Base-by-base conservation (phyloP, 1,140 invertebrate species). In the Drosophila subobscura region DNA sequence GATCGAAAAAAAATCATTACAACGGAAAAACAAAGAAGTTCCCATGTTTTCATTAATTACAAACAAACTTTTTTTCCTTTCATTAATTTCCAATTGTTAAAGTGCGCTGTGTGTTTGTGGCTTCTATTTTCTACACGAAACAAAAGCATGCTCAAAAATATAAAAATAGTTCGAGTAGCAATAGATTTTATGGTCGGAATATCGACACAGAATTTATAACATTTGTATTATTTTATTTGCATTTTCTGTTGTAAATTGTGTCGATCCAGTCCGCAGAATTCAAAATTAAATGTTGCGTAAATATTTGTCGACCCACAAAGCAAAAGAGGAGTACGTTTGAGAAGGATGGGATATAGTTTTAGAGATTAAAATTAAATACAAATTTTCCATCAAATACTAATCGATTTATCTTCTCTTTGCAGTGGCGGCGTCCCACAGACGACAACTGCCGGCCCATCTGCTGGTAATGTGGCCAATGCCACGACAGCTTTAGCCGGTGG, bases 391-490 rank as follows among this genome's bases (percentile, higher is more conserved):
- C 6, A 33, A 25, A 12, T 25, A 72, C 40, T 57, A 40, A 66
- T 47, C 46, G 29, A 49, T 50, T 53, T 33, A 51, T 73, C 27
- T 44, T 79, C 45, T 33, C 47, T 60, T 88, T 90, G 16, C 71
- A 91, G 86, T 93, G 92, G 89, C 92, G 93, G 93, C 91, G 93
- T 92, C 76, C 92, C 92, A 75, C 89, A 91, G 67, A 77, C 89
- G 68, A 89, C 84, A 79, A 89, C 79, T 75, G 76, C 90, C 70
- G 90, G 78, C 67, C 70, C 88, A 90, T 89, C 90, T 55, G 92
- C 92, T 92, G 92, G 83, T 75, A 88, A 88, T 88, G 81, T 86
- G 77, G 81, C 70, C 58, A 86, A 86, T 65, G 63, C 84, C 64
- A 77, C 79, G 67, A 76, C 83, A 77, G 65, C 54, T 52, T 68